A percentile compares a stretch with the other conserved stretches of the same genome.
Conservation (phyloP, 2,888 invertebrate species). For the Leucophenga montana region DNA sequence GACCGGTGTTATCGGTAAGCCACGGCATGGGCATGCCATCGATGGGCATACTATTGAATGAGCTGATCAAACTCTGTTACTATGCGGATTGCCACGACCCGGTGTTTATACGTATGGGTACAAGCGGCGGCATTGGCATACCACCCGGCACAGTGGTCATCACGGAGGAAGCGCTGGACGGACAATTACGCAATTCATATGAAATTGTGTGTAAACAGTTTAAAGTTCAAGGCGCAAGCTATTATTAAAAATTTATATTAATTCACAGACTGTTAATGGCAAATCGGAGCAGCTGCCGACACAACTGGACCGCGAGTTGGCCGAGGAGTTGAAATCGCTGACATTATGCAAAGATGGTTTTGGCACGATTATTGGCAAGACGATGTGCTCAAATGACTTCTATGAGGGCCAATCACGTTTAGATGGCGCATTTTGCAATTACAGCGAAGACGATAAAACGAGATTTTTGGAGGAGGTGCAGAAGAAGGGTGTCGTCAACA, state of each 20-base stretch:
- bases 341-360: constrained; percentile 81
- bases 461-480: constrained; percentile 82
- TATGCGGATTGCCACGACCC: constrained; percentile 89
- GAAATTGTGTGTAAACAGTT: constrained; percentile 80
- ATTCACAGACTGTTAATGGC: constrained; percentile 77
- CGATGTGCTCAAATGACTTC: constrained; percentile 96
- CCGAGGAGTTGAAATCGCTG: constrained; percentile 82
- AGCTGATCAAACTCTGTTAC: constrained; percentile 93
- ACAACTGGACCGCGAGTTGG: constrained; percentile 83
- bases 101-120: constrained; percentile 90
- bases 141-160: constrained; percentile 94
- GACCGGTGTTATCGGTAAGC: constrained; percentile 62
- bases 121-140: constrained; percentile 92
- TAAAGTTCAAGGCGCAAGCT: too few species aligned
- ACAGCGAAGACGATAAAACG: constrained; percentile 86
- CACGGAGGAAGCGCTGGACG: constrained; percentile 90
- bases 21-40: constrained; percentile 98
- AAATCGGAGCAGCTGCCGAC: constrained; percentile 84
- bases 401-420: constrained; percentile 96
- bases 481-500: constrained; percentile 87
- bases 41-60: constrained; percentile 92
- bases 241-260: too few species aligned
- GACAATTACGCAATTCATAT: constrained; percentile 82
- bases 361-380: constrained; percentile 88
- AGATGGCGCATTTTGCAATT: constrained; percentile 96